Evolutionary conservation across 2,888 invertebrate genomes (phyloP).

Genomic region (Cosmorhoe ocellata): DNA sequence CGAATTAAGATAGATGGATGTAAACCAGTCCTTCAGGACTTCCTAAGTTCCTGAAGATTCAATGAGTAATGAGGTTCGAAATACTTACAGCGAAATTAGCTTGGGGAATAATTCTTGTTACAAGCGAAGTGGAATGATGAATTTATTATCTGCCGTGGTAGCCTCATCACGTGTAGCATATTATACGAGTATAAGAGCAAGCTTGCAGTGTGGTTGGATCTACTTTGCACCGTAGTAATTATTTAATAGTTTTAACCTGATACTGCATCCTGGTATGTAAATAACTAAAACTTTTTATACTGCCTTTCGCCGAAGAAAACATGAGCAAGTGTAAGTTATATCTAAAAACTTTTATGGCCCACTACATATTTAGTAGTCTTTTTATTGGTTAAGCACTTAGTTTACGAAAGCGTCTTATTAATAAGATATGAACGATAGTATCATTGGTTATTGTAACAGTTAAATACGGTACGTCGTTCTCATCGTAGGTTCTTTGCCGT

Average conservation of each 20-base stretch:
- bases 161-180: constrained; percentile 67
- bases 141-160: constrained; percentile 57
- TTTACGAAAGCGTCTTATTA: too few relatives aligned
- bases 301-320: too few relatives aligned
- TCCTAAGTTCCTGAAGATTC: constrained; percentile 38
- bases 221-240: constrained; percentile 26
- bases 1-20: constrained; percentile 48
- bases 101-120: constrained; percentile 41
- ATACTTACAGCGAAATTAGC: constrained; percentile 30
- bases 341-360: not conserved
- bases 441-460: too few relatives aligned
- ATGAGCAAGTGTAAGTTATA: too few relatives aligned
- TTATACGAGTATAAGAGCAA: constrained; percentile 69
- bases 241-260: constrained; percentile 13
- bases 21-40: constrained; percentile 46
- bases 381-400: too few relatives aligned
- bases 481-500: too few relatives aligned
- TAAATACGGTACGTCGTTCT: too few relatives aligned
- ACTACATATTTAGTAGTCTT: too few relatives aligned
- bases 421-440: too few relatives aligned
- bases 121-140: constrained; percentile 47
- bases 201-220: constrained; percentile 49
- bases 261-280: constrained; percentile 6
- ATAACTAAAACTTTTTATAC: not conserved
- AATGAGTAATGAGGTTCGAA: constrained; percentile 35